These are phyloP conservation scores for Drosophila mayri DNA, from an alignment of 1,140 invertebrate genomes.

Conservation along the genomic window DNA sequence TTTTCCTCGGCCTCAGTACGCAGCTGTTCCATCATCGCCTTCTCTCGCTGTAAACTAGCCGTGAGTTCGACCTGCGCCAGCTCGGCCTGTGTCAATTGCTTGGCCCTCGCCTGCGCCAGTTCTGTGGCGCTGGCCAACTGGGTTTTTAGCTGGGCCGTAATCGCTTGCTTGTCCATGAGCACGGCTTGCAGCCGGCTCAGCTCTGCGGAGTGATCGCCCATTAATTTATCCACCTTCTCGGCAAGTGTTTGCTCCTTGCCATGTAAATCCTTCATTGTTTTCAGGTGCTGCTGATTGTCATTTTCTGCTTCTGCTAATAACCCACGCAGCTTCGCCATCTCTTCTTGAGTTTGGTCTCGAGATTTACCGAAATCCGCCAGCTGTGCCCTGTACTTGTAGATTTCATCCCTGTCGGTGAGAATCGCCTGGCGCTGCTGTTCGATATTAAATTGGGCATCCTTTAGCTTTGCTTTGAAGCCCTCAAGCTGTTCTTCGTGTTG, in stretches of 20 bases:
- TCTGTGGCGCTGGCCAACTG: conserved; percentile 14
- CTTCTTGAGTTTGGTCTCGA: neutral
- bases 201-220: neutral
- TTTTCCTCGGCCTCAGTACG: conserved; percentile 8
- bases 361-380: neutral
- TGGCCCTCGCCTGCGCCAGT: conserved; percentile 6
- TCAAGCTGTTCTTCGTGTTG: conserved; percentile 21
- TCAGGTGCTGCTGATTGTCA: neutral
- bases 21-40: conserved; percentile 7
- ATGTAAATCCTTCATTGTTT: neutral
- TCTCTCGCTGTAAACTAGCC: conserved; percentile 37
- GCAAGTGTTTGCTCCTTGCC: neutral
- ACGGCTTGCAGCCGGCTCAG: conserved; percentile 42
- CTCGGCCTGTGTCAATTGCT: neutral
- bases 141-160: neutral
- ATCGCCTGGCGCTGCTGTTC: conserved; percentile 9
- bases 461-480: neutral
- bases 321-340: neutral
- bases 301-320: neutral
- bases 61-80: conserved; percentile 8
- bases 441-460: conserved; percentile 6
- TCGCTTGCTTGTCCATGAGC: conserved; percentile 38
- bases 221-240: neutral
- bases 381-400: neutral
- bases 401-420: neutral